Percentiles rank a stretch among this genome's conserved stretches.
These are phyloP conservation scores for Dryadula phaetusa DNA, from an alignment of 2,888 invertebrate species.

Conservation along the genomic window DNA sequence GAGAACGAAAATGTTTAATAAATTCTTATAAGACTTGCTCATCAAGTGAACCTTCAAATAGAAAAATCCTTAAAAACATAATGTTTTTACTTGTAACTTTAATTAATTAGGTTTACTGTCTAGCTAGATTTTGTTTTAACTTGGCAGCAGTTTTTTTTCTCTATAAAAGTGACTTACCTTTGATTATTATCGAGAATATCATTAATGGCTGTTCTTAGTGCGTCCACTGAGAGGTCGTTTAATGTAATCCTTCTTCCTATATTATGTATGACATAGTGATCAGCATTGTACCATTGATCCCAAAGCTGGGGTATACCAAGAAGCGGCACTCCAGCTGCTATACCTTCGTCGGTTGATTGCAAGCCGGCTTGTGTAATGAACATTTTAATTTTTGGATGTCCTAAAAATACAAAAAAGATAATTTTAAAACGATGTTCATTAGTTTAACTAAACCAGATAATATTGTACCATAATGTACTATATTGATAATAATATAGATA, in stretches of 20 bases:
- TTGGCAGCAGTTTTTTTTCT: no score
- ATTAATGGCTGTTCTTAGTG: constrained; percentile 51
- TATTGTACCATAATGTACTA: no score
- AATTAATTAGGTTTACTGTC: no score
- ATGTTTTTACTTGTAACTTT: no score
- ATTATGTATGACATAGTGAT: constrained; percentile 52
- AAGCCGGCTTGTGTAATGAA: constrained; percentile 70
- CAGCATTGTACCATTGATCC: constrained; percentile 66
- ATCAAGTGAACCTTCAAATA: no score
- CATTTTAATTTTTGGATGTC: constrained; percentile 69
- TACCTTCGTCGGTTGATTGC: constrained; percentile 70
- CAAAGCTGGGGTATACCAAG: constrained; percentile 66
- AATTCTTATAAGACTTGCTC: no score
- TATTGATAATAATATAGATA: no score
- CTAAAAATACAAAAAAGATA: constrained; percentile 44
- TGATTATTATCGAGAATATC: constrained; percentile 47
- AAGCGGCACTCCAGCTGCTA: constrained; percentile 63
- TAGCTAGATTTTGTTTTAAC: no score
- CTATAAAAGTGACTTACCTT: no score
- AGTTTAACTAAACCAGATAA: not conserved
- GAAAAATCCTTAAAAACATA: no score
- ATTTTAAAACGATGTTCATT: not conserved
- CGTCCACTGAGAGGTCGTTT: constrained; percentile 50
- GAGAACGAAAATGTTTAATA: no score
- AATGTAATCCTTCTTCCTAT: constrained; percentile 58